Evolutionary conservation across 2,888 invertebrate genomes (phyloP), one percentile per base, ranked within the genome.

Genomic region (Cylindroiulus punctatus): DNA sequence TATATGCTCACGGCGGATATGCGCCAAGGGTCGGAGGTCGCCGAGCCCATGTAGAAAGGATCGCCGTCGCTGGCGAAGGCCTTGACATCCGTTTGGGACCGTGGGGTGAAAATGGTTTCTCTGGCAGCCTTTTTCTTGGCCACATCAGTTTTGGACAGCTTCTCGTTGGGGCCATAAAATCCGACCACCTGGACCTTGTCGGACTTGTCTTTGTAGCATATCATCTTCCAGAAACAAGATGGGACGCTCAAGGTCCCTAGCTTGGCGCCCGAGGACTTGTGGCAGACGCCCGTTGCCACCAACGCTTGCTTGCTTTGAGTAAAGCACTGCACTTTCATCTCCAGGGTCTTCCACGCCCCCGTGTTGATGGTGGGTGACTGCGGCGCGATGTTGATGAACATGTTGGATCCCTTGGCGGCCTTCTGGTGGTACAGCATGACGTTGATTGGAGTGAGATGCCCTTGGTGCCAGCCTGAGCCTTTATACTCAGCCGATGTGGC

Each of bases 321-420:
- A 14, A 76, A 76, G 26, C 76, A 76, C 14, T 76, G 76, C 17
- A 76, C 76, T 14, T 76, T 76, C 76, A 76, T 76, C 30, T 76
- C 76, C 17, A 76, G 26, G 30, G 30, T 17, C 10, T 76, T 76
- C 76, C 76, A 76, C 4, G 76, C 76, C 30, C 76, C 76, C 0
- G 76, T 76, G 76, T 76, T 76, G 26, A 76, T 76, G 76, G 76
- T 76, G 10, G 76, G 76, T 4, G 76, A 76, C 26, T 76, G 76
- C 0, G 76, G 76, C 2, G 76, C 76, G 14, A 76, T 76, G 30
- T 76, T 76, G 30, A 76, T 76, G 30, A 30, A 76, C 76, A 76
- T 32, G 30, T 76, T 76, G 17, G 76, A 76, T 76, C 12, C 76
- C 30, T 76, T 76, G 76, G 76, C 76, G 12, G 76, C 76, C 30